A percentile compares a stretch with the other conserved stretches of the same genome.
phyloP scores from a whole-genome alignment of 2,797 vertebrate genomes.

The Macropodus opercularis region DNA sequence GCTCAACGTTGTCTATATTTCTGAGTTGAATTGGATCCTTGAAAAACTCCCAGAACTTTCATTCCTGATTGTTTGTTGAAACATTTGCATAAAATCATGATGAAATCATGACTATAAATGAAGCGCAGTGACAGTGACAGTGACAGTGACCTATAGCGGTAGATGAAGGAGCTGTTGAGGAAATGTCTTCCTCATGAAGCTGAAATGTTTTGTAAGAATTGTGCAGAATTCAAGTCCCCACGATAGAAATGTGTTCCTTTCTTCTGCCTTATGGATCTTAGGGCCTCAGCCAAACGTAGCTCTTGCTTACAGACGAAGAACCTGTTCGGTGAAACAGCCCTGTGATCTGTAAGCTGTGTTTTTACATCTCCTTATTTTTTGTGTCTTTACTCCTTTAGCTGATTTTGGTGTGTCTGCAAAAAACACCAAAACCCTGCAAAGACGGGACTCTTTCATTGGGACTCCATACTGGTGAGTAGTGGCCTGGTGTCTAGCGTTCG shows the following conservation, averaged over 20 bases:
- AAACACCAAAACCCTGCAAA: conserved; percentile 93
- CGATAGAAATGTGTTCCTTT: conserved; percentile 59
- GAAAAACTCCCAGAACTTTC: conserved; percentile 1
- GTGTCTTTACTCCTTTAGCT: conserved; percentile 76
- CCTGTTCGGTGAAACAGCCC: too few relatives aligned
- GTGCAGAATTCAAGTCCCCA: conserved; percentile 32
- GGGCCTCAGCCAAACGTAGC: conserved; percentile 34
- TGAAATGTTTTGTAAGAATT: not conserved
- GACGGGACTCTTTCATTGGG: conserved; percentile 96
- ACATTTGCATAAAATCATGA: not conserved
- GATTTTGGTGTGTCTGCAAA: conserved; percentile 98
- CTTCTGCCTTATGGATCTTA: conserved; percentile 16
- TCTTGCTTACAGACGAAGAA: too few relatives aligned
- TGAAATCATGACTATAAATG: not conserved
- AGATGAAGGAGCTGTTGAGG: not conserved
- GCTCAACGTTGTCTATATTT: not conserved
- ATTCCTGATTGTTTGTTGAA: not conserved
- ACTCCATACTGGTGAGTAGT: conserved; percentile 97
- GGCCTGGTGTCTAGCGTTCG: too few relatives aligned
- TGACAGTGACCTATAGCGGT: not conserved
- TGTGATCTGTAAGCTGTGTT: too few relatives aligned
- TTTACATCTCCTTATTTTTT: too few relatives aligned
- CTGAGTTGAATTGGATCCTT: not conserved
- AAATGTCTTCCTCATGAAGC: conserved; percentile 4
- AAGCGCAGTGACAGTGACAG: conserved; percentile 1